Conservation (phyloP, 2,888 invertebrate genomes). For the Perizoma flavofasciatum region DNA sequence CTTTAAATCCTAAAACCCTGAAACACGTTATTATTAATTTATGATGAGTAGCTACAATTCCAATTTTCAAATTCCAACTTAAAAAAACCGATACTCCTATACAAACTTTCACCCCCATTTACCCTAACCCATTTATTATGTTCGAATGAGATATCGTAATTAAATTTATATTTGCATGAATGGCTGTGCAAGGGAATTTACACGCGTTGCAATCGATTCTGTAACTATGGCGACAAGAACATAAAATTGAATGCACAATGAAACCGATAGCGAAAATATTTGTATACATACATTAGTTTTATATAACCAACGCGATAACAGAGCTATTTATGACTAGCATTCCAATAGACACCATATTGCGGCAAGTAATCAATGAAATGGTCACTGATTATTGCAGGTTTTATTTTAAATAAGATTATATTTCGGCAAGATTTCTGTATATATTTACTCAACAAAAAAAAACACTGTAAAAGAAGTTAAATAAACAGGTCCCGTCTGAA, state of each 20-base stretch:
- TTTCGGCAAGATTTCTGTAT: slow-evolving; percentile 8
- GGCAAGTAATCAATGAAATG: slow-evolving; percentile 21
- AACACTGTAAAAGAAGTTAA: slow-evolving; percentile 29
- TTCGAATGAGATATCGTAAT: too few species aligned
- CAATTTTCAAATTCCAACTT: too few species aligned
- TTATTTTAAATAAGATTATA: slow-evolving; percentile 2
- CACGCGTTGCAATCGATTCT: slow-evolving; percentile 28
- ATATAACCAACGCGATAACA: slow-evolving; percentile 35
- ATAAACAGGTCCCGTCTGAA: slow-evolving; percentile 27
- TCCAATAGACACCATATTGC: slow-evolving; percentile 9
- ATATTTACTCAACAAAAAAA: slow-evolving; percentile 24
- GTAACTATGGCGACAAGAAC: slow-evolving; percentile 53
- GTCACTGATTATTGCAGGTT: slow-evolving; percentile 3
- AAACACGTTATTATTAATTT: too few species aligned
- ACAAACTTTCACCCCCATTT: too few species aligned
- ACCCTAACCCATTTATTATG: too few species aligned
- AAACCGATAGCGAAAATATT: slow-evolving; percentile 48
- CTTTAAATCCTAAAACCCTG: too few species aligned
- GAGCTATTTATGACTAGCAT: slow-evolving; percentile 29
- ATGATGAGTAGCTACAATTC: too few species aligned
- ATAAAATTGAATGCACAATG: slow-evolving; percentile 42
- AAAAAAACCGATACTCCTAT: too few species aligned
- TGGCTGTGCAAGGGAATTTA: slow-evolving; percentile 15
- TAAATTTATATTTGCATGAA: slow-evolving; percentile 2
- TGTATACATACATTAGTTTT: slow-evolving; percentile 43